Evolutionary conservation across 1,140 invertebrate genomes (phyloP).

Genomic region (Drosophila repletoides): DNA sequence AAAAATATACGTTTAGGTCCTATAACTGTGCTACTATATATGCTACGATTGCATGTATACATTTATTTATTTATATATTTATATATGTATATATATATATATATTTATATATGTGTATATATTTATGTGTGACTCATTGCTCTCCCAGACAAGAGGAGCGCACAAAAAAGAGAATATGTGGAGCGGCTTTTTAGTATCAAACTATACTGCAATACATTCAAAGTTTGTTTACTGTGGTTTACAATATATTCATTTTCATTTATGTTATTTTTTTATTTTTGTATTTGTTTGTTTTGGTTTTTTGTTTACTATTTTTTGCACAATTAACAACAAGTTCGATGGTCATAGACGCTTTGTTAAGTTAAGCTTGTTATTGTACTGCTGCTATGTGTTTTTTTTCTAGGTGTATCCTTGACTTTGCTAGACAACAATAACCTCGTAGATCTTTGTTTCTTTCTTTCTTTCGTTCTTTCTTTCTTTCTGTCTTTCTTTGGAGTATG

Average conservation of each 20-base stretch:
- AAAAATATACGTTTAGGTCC: conserved; percentile 58
- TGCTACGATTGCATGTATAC: conserved; percentile 6
- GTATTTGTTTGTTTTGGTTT: neutral
- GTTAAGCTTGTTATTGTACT: conserved; percentile 44
- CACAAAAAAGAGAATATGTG: conserved; percentile 25
- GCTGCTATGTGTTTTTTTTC: conserved; percentile 23
- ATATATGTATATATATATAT: neutral
- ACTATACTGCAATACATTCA: conserved; percentile 28
- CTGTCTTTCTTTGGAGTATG: neutral
- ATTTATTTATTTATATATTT: conserved; percentile 22
- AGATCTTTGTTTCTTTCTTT: conserved; percentile 1
- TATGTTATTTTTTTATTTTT: neutral
- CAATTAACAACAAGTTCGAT: conserved; percentile 71
- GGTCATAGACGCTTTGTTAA: conserved; percentile 70
- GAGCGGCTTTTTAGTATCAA: conserved; percentile 39
- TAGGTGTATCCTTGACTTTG: conserved; percentile 3
- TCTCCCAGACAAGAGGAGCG: conserved; percentile 15
- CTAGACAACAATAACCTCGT: neutral
- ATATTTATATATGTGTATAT: conserved; percentile 3
- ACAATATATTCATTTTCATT: conserved; percentile 52
- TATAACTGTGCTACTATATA: conserved; percentile 48
- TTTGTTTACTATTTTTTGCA: conserved; percentile 31
- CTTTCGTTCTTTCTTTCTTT: conserved; percentile 4
- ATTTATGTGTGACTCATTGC: conserved; percentile 2
- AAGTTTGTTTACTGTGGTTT: conserved; percentile 30